Base-by-base conservation (phyloP, 2,113 vertebrate species). In the Stomatorhinus ivindoensis region DNA sequence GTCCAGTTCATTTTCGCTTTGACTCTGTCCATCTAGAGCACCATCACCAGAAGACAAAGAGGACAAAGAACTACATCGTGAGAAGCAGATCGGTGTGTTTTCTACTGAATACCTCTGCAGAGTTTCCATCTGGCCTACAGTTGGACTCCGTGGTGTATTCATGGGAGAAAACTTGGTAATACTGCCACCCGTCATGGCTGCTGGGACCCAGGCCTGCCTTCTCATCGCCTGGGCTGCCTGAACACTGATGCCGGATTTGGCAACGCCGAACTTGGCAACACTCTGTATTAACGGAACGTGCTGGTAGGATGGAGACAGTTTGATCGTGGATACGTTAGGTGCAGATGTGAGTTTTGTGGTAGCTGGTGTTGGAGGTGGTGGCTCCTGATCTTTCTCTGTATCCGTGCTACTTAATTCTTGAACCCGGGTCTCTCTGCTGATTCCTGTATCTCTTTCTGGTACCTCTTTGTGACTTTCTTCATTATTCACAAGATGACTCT, bases 31-130 rank as follows among this genome's bases (percentile, higher is more conserved):
- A 0, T 97, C 98, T 11, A 97, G 92, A 0, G 93, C 95, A 0
- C 97, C 98, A 47, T 98, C 98, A 0, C 97, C 97, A 0, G 98
- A 99, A 39, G 98, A 99, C 1, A 99, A 96, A 0, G 98, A 99
- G 13, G 98, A 99, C 69, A 99, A 94, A 1, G 98, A 99, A 87
- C 98, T 98, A 90, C 98, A 99, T 0, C 97, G 96, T 8, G 98
- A 99, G 92, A 99, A 98, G 92, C 97, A 98, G 89, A 98, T 97
- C 0, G 97, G 97, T 0, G 97, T 97, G 39, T 98, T 97, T 90
- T 98, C 97, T 8, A 97, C 97, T 0, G 95, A 97, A 92, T 97
- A 97, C 88, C 97, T 98, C 94, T 97, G 97, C 87, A 97, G 93
- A 0, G 96, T 97, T 91, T 98, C 97, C 94, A 97, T 95, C 9